These are phyloP conservation scores for Agriopis leucophaearia DNA, from an alignment of 2,888 invertebrate species.

Conservation along the genomic window DNA sequence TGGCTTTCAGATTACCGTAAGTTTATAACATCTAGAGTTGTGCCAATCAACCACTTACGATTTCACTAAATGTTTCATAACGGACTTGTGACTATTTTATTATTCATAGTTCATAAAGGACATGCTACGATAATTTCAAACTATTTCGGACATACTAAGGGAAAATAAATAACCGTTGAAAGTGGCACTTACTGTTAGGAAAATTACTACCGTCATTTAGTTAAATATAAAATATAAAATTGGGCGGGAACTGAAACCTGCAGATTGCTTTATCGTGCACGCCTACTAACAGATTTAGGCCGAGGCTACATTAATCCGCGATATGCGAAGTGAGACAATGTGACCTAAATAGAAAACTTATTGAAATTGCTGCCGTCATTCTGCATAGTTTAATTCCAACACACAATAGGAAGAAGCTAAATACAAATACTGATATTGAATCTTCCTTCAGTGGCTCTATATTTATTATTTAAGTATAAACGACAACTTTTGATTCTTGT, in stretches of 20 bases:
- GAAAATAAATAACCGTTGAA: background rate
- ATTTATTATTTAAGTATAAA: background rate
- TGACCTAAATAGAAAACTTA: slow-evolving; percentile 48
- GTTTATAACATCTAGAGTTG: slow-evolving; percentile 15
- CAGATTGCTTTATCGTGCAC: slow-evolving; percentile 37
- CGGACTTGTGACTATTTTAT: background rate
- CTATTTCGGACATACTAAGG: too few species aligned
- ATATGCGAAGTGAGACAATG: slow-evolving; percentile 49
- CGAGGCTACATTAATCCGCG: slow-evolving; percentile 51
- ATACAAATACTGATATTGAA: slow-evolving; percentile 10
- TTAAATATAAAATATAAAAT: slow-evolving; percentile 16
- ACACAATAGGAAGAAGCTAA: background rate
- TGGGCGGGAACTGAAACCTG: slow-evolving; percentile 24
- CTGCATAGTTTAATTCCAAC: slow-evolving; percentile 11
- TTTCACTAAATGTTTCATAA: slow-evolving; percentile 1
- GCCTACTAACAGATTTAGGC: slow-evolving; percentile 48
- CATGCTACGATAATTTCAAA: too few species aligned
- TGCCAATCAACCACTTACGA: slow-evolving; percentile 7
- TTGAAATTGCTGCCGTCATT: slow-evolving; percentile 30
- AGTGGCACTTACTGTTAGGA: background rate
- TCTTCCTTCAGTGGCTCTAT: background rate
- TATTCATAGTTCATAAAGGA: too few species aligned
- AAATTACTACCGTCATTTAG: slow-evolving; percentile 3
- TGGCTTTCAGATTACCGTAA: slow-evolving; percentile 35
- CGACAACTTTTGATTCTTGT: background rate